Base-by-base conservation (phyloP, 2,113 vertebrate species). In the Anhinga rufa region DNA sequence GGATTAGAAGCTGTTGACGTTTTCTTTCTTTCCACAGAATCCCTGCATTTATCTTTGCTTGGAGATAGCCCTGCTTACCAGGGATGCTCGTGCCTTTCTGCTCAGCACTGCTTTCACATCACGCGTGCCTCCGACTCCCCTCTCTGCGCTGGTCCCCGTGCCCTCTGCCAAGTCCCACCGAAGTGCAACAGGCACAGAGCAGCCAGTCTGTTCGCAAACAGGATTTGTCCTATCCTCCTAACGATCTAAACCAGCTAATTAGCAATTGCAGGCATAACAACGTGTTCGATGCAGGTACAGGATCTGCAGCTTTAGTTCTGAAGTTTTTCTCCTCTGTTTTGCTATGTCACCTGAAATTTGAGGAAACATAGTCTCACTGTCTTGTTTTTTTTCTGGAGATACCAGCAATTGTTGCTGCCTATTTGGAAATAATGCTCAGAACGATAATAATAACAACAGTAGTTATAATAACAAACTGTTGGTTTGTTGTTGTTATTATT, bases 1-100 rank as follows among this genome's bases (percentile, higher is more conserved):
- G 60, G 36, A 0, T 9, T 6, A 18, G 32, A 4, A 2, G 7
- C 64, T 21, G 38, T 1, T 1, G 4, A 0, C 8, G 20, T 42
- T 44, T 66, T 13, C 29, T 48, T 40, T 26, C 25, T 14, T 9
- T 9, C 36, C 5, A 0, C 8, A 1, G 8, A 10, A 10, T 0
- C 0, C 22, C 0, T 0, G 46, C 7, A 0, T 66, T 58, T 34
- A 9, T 2, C 76, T 7, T 34, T 2, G 71, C 70, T 16, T 0
- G 32, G 7, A 4, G 44, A 1, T 18, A 10, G 54, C 62, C 32
- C 20, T 3, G 65, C 16, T 16, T 6, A 0, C 12, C 0, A 6
- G 19, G 1, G 36, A 4, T 12, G 91, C 60, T 49, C 10, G 17
- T 3, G 26, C 46, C 51, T 5, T 7, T 19, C 54, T 16, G 58